Evolutionary conservation across 2,797 vertebrate species (phyloP).

Genomic region (Siniperca scherzeri): DNA sequence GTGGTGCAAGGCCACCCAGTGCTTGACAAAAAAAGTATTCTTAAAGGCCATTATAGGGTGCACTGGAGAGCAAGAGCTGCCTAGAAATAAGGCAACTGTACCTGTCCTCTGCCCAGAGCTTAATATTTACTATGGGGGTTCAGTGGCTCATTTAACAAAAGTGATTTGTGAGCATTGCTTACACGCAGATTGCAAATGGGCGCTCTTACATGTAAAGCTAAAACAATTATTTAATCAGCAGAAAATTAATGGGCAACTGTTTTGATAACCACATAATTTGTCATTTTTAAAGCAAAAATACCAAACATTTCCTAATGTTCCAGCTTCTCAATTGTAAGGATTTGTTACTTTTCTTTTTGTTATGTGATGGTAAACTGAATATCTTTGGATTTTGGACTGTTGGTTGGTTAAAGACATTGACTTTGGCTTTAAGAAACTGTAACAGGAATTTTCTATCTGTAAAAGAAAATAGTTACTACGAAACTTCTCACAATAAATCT

Average conservation of each 20-base stretch:
- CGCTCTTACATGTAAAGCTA: neutral
- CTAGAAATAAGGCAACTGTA: neutral
- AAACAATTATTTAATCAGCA: neutral
- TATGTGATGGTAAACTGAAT: neutral
- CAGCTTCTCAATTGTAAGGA: too few relatives aligned
- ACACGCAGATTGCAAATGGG: neutral
- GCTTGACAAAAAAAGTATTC: constrained; percentile 1
- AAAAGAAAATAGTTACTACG: too few relatives aligned
- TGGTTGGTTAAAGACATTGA: too few relatives aligned
- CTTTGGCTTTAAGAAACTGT: too few relatives aligned
- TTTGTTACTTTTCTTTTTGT: too few relatives aligned
- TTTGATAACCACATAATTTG: neutral
- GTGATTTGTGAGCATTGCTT: neutral
- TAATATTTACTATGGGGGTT: neutral
- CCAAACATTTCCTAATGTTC: neutral
- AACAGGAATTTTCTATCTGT: too few relatives aligned
- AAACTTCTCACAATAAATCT: too few relatives aligned
- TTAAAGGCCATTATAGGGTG: neutral
- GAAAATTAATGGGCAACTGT: neutral
- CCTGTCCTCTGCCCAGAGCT: neutral
- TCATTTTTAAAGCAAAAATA: neutral
- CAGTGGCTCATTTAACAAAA: neutral
- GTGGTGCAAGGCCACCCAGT: constrained; percentile 7
- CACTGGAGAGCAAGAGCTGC: neutral
- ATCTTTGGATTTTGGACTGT: neutral